Conservation (phyloP, 37 sponge, comb jelly and placozoan genomes). For the Tethya wilhelma region DNA sequence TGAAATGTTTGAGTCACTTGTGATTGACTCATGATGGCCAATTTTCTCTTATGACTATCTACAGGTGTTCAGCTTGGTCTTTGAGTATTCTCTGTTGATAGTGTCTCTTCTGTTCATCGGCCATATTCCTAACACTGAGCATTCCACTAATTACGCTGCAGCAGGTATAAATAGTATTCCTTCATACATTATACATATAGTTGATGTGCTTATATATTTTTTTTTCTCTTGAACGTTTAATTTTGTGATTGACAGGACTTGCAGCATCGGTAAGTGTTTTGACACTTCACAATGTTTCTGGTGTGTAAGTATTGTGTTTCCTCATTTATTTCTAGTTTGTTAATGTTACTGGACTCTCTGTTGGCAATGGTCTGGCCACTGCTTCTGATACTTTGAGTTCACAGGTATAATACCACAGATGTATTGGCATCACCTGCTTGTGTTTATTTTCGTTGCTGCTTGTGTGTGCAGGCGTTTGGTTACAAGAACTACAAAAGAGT, state of each 20-base stretch:
- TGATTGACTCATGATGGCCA: too few relatives aligned
- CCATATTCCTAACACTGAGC: neutral
- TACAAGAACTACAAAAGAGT: constrained; percentile 64
- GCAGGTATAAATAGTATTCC: neutral
- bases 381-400: constrained; percentile 64
- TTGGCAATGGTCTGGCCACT: constrained; percentile 34
- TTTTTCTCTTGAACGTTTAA: neutral
- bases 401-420: constrained; percentile 31
- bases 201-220: neutral
- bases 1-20: too few relatives aligned
- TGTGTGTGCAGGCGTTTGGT: constrained; percentile 71
- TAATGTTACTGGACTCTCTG: constrained; percentile 44
- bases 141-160: neutral
- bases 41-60: too few relatives aligned
- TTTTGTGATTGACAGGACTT: neutral
- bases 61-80: neutral
- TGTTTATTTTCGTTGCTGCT: constrained; percentile 6
- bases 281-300: neutral
- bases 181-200: neutral
- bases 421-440: neutral
- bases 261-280: constrained; percentile 33
- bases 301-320: neutral
- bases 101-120: constrained; percentile 1
- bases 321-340: constrained; percentile 26
- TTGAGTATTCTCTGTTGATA: neutral